Base-by-base conservation (phyloP, 2,113 vertebrate genomes). In the Columba janthina region DNA sequence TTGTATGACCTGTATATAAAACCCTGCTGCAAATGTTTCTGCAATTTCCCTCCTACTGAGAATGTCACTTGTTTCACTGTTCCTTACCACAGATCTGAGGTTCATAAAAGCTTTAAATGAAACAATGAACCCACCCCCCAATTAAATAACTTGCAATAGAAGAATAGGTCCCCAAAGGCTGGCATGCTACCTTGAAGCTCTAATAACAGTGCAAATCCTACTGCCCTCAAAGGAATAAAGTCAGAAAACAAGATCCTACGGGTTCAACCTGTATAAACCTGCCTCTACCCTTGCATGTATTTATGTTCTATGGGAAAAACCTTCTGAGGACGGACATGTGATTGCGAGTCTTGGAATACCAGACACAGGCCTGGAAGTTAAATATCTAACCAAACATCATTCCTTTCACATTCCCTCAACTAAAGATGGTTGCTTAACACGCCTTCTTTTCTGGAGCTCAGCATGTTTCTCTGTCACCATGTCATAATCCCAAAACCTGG, bases 271-370 rank as follows among this genome's bases (percentile, higher is more conserved):
- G 83, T 60, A 67, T 56, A 93, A 91, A 86, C 16, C 31, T 77
- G 56, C 60, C 56, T 60, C 38, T 50, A 88, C 51, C 13, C 29
- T 56, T 90, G 71, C 15, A 58, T 64, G 32, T 0, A 32, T 74
- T 88, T 56, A 54, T 50, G 5, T 64, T 93, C 56, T 74, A 56
- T 90, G 80, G 69, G 79, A 97, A 95, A 95, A 89, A 60, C 7
- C 6, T 90, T 76, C 66, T 73, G 53, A 94, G 65, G 10, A 66
- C 18, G 56, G 42, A 77, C 28, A 53, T 50, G 19, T 58, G 58
- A 62, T 88, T 70, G 73, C 58, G 7, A 62, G 20, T 73, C 60
- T 76, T 80, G 46, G 36, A 58, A 85, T 36, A 88, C 50, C 40
- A 90, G 44, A 62, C 58, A 53, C 3, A 66, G 25, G 18, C 22